These are phyloP conservation scores for Drosophila longiperda DNA, from an alignment of 2,888 invertebrate genomes.

Conservation along the genomic window DNA sequence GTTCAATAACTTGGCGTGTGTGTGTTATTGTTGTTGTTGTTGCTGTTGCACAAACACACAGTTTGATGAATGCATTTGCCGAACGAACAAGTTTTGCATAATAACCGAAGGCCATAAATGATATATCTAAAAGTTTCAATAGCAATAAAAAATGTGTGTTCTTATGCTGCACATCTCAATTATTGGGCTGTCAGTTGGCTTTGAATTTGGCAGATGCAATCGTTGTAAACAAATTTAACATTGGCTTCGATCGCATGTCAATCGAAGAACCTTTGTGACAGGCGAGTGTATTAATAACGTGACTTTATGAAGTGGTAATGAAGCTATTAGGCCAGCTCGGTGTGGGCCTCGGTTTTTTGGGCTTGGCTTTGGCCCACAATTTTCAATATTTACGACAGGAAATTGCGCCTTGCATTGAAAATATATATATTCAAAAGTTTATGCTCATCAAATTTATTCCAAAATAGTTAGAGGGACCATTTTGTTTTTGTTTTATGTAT, in stretches of 20 bases:
- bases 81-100: conserved; percentile 79
- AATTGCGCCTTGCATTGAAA: conserved; percentile 78
- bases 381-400: conserved; percentile 82
- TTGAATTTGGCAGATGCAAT: conserved; percentile 65
- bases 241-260: conserved; percentile 51
- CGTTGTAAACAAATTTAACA: conserved; percentile 39
- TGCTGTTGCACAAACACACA: conserved; percentile 6
- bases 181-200: conserved; percentile 61
- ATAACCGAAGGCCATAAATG: conserved; percentile 64
- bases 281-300: conserved; percentile 78
- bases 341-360: conserved; percentile 13
- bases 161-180: conserved; percentile 57
- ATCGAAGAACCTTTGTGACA: conserved; percentile 49
- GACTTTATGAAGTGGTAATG: conserved; percentile 83
- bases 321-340: conserved; percentile 71
- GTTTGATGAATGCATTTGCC: conserved; percentile 75
- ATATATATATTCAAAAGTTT: conserved; percentile 35
- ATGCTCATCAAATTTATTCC: conserved; percentile 42
- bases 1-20: conserved; percentile 70
- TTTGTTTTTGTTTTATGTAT: conserved; percentile 27
- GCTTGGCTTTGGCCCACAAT: conserved; percentile 72
- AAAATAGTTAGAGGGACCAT: conserved; percentile 41
- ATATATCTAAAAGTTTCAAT: conserved; percentile 59
- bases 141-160: conserved; percentile 44
- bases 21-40: conserved; percentile 1